Evolutionary conservation across 2,113 vertebrate species (phyloP).

Genomic region (Chloebia gouldiae): DNA sequence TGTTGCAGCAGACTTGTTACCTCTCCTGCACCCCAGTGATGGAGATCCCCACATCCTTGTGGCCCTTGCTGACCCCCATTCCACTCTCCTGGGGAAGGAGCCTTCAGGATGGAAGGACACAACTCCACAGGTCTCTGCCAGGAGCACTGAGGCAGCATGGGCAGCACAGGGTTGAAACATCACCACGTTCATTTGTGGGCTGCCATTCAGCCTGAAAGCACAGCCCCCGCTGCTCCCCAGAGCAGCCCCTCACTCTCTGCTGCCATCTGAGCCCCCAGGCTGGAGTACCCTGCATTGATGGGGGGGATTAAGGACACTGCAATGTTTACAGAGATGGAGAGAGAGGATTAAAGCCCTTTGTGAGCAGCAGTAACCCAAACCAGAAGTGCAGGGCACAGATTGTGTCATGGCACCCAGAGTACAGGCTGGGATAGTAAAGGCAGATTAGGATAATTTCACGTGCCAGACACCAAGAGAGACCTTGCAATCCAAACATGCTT

Average conservation of each 20-base stretch:
- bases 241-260: background rate
- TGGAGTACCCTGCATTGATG: background rate
- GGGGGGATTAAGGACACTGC: background rate
- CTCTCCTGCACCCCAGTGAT: background rate
- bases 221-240: background rate
- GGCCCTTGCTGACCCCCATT: background rate
- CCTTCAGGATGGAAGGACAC: background rate
- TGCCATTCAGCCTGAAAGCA: background rate
- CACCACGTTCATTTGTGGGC: background rate
- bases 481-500: slow-evolving; percentile 51
- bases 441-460: slow-evolving; percentile 17
- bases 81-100: background rate
- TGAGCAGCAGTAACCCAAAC: slow-evolving; percentile 14
- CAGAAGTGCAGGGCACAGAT: slow-evolving; percentile 15
- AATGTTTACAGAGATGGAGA: background rate
- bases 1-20: background rate
- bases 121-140: background rate
- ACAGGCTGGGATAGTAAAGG: background rate
- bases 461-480: slow-evolving; percentile 45
- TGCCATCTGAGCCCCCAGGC: background rate
- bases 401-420: background rate
- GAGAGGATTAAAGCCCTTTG: background rate
- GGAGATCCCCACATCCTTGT: background rate
- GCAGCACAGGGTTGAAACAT: background rate
- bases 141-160: background rate